Percentiles rank a stretch among this genome's conserved stretches.
phyloP scores from a whole-genome alignment of 2,888 invertebrate genomes.

The Lochmaea capreae region DNA sequence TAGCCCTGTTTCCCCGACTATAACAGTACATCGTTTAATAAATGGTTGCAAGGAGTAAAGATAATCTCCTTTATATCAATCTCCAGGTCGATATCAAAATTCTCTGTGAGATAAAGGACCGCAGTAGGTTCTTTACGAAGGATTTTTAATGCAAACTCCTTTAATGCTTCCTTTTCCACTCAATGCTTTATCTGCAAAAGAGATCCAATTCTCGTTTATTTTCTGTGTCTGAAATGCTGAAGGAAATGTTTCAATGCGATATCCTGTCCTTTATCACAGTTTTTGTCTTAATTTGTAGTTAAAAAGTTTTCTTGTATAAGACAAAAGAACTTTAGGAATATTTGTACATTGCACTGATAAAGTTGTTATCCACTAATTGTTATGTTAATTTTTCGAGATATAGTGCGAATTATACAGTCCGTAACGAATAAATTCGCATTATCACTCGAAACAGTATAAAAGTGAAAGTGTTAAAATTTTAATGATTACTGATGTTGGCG shows the following conservation, averaged over 20 bases:
- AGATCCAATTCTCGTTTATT: constrained; percentile 13
- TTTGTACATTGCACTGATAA: neutral
- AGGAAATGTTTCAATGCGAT: constrained; percentile 20
- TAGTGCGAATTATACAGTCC: too few species aligned
- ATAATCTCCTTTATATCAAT: constrained; percentile 34
- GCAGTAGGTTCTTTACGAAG: constrained; percentile 17
- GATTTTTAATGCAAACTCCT: constrained; percentile 30
- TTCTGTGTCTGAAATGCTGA: neutral
- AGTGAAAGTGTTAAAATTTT: too few species aligned
- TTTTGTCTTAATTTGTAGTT: neutral
- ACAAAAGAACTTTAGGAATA: neutral
- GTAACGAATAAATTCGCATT: too few species aligned
- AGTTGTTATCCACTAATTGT: neutral
- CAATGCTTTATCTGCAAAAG: constrained; percentile 17
- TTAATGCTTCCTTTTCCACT: constrained; percentile 28
- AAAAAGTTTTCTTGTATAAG: constrained; percentile 9
- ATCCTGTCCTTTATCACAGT: constrained; percentile 3
- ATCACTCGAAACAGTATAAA: too few species aligned
- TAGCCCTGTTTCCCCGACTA: too few species aligned
- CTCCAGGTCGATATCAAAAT: constrained; percentile 37
- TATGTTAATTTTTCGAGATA: neutral
- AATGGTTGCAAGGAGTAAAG: constrained; percentile 14
- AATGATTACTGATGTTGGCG: too few species aligned
- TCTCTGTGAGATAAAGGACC: constrained; percentile 32
- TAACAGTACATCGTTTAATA: neutral